Conservation (phyloP, 2,888 invertebrate species). For the Hemaris fuciformis region DNA sequence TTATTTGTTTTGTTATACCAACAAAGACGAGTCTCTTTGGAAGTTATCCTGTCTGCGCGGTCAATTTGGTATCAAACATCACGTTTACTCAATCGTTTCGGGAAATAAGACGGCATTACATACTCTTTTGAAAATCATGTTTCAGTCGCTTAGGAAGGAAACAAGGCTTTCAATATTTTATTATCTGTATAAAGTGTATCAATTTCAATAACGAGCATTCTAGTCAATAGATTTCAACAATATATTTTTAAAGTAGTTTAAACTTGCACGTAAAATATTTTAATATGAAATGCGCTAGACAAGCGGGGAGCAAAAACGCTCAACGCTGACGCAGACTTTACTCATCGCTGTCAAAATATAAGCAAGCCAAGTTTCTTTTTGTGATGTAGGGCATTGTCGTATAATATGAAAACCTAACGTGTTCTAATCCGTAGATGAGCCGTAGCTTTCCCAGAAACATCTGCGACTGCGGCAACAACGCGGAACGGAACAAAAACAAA, state of each 20-base stretch:
- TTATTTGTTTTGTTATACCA: neutral
- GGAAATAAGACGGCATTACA: neutral
- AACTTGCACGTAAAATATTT: neutral
- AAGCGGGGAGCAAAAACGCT: constrained; percentile 15
- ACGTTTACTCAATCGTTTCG: neutral
- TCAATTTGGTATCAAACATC: neutral
- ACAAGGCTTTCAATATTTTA: neutral
- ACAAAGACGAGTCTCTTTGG: neutral
- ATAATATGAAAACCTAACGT: constrained; percentile 70
- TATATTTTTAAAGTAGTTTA: neutral
- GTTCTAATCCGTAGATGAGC: constrained; percentile 77
- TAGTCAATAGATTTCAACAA: neutral
- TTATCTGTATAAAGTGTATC: too few relatives aligned
- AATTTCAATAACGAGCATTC: too few relatives aligned
- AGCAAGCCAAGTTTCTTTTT: constrained; percentile 44
- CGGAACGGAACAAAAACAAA: constrained; percentile 72
- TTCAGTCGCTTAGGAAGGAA: neutral
- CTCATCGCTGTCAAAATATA: constrained; percentile 42
- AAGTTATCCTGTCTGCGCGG: neutral
- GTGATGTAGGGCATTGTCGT: constrained; percentile 51
- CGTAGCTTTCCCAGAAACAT: constrained; percentile 65
- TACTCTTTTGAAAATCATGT: neutral
- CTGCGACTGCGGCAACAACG: constrained; percentile 63
- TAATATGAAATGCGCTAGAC: neutral
- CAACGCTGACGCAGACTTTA: constrained; percentile 25